These are phyloP conservation scores for Peromyscus eremicus DNA, from an alignment of 2,797 vertebrate species.

Conservation along the genomic window DNA sequence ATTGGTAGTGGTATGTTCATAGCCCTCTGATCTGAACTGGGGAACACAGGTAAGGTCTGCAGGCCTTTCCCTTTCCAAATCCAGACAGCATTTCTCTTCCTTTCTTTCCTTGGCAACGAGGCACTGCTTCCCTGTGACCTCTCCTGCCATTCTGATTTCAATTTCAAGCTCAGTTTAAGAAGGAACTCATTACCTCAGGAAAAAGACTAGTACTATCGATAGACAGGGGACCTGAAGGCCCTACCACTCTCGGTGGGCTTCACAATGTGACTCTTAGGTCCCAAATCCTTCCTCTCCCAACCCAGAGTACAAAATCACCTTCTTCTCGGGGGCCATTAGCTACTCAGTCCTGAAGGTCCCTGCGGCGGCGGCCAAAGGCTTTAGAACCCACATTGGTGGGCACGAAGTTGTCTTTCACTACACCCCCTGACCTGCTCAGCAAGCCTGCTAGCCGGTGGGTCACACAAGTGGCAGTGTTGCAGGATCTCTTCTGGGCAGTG, in stretches of 20 bases:
- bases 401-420: conserved; percentile 94
- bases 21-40: not conserved
- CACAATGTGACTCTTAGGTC: not conserved
- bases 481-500: conserved; percentile 94
- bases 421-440: conserved; percentile 95
- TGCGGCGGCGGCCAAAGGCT: conserved; percentile 94
- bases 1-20: not conserved
- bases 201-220: not conserved
- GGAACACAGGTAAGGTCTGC: not conserved
- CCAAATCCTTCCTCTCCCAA: not conserved
- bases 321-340: conserved; percentile 75
- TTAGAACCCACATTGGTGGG: conserved; percentile 96
- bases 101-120: conserved; percentile 27
- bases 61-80: not conserved
- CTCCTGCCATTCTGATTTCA: not conserved
- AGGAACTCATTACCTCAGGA: not conserved
- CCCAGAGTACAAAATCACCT: conserved; percentile 84
- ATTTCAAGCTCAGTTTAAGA: not conserved
- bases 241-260: not conserved
- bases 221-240: not conserved
- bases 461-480: conserved; percentile 97
- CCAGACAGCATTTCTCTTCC: not conserved
- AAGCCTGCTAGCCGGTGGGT: conserved; percentile 96
- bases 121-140: not conserved
- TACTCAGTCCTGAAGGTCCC: conserved; percentile 88